Conservation (phyloP, 1,140 invertebrate species). For the Gerris buenoi region DNA sequence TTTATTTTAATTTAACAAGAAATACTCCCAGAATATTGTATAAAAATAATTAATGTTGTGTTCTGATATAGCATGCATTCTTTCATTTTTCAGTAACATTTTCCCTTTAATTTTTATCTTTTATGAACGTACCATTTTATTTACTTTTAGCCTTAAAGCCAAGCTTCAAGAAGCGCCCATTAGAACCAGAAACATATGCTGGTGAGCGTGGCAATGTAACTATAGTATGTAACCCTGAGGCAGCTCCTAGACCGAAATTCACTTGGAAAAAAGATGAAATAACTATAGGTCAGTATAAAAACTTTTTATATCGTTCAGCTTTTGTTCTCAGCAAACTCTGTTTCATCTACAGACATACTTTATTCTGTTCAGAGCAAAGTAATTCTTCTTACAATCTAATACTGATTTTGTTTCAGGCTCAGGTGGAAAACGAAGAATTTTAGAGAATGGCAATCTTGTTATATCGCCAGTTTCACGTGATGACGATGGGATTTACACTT, state of each 20-base stretch:
- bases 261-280: conserved; percentile 83
- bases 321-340: too few species aligned
- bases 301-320: too few species aligned
- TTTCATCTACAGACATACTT: too few species aligned
- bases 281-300: conserved; percentile 57
- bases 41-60: too few species aligned
- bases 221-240: conserved; percentile 83
- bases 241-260: conserved; percentile 75
- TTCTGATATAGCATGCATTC: too few species aligned
- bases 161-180: conserved; percentile 75
- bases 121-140: too few species aligned
- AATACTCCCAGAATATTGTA: too few species aligned
- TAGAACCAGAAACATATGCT: conserved; percentile 77
- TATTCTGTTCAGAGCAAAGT: too few species aligned
- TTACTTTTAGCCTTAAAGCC: conserved; percentile 55
- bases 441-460: conserved; percentile 69
- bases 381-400: too few species aligned
- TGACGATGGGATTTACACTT: conserved; percentile 79
- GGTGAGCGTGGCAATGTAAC: conserved; percentile 83
- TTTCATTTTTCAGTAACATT: too few species aligned
- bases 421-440: conserved; percentile 60
- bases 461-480: conserved; percentile 71
- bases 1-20: too few species aligned
- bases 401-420: conserved; percentile 28
- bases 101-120: too few species aligned